Conservation (phyloP, 1,140 invertebrate genomes). For the Drosophila littoralis region DNA sequence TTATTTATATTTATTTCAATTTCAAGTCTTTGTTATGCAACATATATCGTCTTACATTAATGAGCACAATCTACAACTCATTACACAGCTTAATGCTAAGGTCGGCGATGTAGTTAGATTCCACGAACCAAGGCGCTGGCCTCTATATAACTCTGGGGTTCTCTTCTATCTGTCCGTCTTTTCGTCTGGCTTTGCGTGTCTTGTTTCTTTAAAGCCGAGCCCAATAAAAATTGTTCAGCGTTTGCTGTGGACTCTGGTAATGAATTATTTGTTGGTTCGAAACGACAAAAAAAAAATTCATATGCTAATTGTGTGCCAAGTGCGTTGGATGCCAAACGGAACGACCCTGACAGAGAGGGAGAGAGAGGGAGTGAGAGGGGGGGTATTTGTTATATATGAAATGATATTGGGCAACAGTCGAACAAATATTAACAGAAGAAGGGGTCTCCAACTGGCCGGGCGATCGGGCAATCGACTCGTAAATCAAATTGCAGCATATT, state of each 20-base stretch:
- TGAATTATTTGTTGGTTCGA: slow-evolving; percentile 50
- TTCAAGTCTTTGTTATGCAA: background rate
- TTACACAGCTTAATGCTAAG: slow-evolving; percentile 31
- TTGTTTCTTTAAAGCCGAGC: slow-evolving; percentile 38
- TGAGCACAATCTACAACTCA: slow-evolving; percentile 34
- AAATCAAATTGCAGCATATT: slow-evolving; percentile 62
- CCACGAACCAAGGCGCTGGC: slow-evolving; percentile 14
- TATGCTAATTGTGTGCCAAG: slow-evolving; percentile 73
- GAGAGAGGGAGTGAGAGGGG: background rate
- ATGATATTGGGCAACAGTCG: slow-evolving; percentile 41
- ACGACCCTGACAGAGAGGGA: slow-evolving; percentile 52
- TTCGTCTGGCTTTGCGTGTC: slow-evolving; percentile 1
- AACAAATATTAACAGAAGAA: slow-evolving; percentile 5
- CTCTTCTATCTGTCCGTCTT: slow-evolving; percentile 4
- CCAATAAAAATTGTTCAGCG: slow-evolving; percentile 37
- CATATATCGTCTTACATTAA: slow-evolving; percentile 21
- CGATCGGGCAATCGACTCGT: slow-evolving; percentile 42
- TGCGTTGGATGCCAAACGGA: slow-evolving; percentile 55
- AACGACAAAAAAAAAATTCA: slow-evolving; percentile 62
- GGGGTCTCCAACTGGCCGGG: background rate
- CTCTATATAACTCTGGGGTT: background rate
- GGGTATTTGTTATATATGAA: slow-evolving; percentile 38
- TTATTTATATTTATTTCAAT: background rate
- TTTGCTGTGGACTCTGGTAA: slow-evolving; percentile 39
- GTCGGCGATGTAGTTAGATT: slow-evolving; percentile 25